Conservation (phyloP, 2,797 vertebrate genomes). For the Aeoliscus strigatus region DNA sequence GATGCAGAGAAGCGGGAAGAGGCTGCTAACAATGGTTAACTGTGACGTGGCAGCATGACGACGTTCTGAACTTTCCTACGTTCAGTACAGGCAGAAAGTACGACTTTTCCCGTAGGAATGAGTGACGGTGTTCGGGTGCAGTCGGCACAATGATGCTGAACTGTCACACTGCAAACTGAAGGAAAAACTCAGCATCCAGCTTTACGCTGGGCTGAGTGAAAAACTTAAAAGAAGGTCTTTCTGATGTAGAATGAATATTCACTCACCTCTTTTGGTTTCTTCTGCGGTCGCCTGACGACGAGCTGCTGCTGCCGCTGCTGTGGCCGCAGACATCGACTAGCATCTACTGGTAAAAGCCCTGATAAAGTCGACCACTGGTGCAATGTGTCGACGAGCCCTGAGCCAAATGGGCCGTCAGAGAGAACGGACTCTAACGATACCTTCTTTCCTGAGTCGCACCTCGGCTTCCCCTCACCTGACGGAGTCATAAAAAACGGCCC, state of each 20-base stretch:
- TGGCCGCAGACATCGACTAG: slow-evolving; percentile 14
- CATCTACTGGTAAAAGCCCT: slow-evolving; percentile 3
- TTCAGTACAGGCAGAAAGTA: too few species aligned
- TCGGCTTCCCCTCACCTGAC: slow-evolving; percentile 41
- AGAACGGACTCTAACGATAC: slow-evolving; percentile 14
- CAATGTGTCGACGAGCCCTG: slow-evolving; percentile 2
- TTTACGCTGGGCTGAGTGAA: too few species aligned
- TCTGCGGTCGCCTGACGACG: slow-evolving; percentile 11
- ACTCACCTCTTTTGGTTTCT: slow-evolving; percentile 42
- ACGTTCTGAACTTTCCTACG: too few species aligned
- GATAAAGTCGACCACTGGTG: slow-evolving; percentile 12
- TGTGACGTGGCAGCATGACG: slow-evolving; percentile 37
- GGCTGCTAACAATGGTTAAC: slow-evolving; percentile 53
- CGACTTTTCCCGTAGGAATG: too few species aligned
- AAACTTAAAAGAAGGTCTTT: too few species aligned
- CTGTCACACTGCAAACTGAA: slow-evolving; percentile 29
- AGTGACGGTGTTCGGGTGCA: too few species aligned
- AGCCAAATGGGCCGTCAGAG: slow-evolving; percentile 25
- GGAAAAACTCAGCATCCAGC: slow-evolving; percentile 16
- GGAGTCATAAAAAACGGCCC: slow-evolving; percentile 45
- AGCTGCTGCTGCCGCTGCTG: slow-evolving; percentile 4
- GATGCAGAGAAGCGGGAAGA: slow-evolving; percentile 43
- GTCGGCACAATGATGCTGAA: slow-evolving; percentile 27
- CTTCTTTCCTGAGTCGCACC: slow-evolving; percentile 47
- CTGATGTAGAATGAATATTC: not conserved